Base-by-base conservation (phyloP, 2,797 vertebrate species). In the Sandelia bainsii region DNA sequence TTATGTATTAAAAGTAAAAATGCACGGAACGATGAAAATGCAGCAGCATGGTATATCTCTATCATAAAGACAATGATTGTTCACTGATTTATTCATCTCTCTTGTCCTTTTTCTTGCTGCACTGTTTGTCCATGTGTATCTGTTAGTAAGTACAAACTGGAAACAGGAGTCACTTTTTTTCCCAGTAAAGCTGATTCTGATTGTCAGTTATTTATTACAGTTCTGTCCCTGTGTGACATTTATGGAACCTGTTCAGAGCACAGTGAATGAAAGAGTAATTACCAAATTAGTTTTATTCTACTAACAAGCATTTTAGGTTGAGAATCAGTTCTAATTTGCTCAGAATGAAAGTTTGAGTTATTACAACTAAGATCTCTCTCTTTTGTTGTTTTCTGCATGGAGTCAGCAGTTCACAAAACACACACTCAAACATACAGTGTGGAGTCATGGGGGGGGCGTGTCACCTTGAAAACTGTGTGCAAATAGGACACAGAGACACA, bases 401-500 rank as follows among this genome's bases (percentile, higher is more conserved):
- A 82, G 74, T 87, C 82, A 84, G 79, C 79, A 79, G 32, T 66
- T 49, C 51, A 42, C 42, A 60, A 25, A 52, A 56, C n/a, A n/a
- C n/a, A 58, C 56, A 48, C 40, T 40, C 2, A 14, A 49, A 59
- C 42, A 62, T 51, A 70, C 23, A 44, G 22, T 46, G 63, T 20
- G 46, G 69, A 75, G 59, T 84, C 75, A 69, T 49, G 39, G 22
- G 27, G 54, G 62, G 80, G 79, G 57, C 59, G 62, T 22, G 75
- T 80, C 76, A 82, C 77, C 77, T 79, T 83, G 71, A 72, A 40
- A 69, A 62, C 16, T 49, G 65, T 61, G 72, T 69, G 68, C 74
- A 42, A 83, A 48, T 73, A 67, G 46, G 34, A 57, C 40, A 56
- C 57, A 72, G 40, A 75, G 62, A 78, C 65, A 58, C 76, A 71